Evolutionary conservation across 2,888 invertebrate species (phyloP).

Genomic region (Pterostichus niger): DNA sequence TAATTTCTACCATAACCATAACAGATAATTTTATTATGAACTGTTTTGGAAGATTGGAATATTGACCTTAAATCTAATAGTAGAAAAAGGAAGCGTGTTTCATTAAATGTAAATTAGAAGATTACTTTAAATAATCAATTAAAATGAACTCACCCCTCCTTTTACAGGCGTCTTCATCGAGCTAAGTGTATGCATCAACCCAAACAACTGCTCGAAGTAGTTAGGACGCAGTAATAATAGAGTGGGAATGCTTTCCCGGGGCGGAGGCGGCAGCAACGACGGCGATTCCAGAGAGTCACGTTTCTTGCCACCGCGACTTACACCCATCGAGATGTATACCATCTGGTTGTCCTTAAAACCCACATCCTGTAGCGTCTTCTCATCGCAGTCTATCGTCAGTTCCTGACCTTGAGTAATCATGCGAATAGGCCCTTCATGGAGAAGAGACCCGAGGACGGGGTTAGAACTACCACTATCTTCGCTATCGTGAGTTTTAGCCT

Average conservation of each 20-base stretch:
- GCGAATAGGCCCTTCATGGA: constrained; percentile 91
- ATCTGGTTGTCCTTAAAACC: constrained; percentile 95
- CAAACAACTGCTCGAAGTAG: constrained; percentile 95
- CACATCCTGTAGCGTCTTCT: constrained; percentile 93
- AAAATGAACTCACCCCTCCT: constrained; percentile 79
- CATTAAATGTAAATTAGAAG: no score
- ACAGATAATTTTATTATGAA: no score
- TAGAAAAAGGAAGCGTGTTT: no score
- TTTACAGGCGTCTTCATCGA: constrained; percentile 90
- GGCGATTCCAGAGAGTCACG: constrained; percentile 89
- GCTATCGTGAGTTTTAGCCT: constrained; percentile 72
- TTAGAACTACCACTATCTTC: constrained; percentile 73
- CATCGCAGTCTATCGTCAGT: constrained; percentile 94
- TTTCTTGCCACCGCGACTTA: constrained; percentile 79
- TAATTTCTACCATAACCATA: no score
- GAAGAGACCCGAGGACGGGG: constrained; percentile 83
- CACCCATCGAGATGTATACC: constrained; percentile 94
- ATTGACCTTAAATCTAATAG: no score
- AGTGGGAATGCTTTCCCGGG: constrained; percentile 91
- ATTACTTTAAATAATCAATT: not conserved
- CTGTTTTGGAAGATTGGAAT: no score
- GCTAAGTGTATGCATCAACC: constrained; percentile 93
- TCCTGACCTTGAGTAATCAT: constrained; percentile 97
- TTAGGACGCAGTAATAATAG: constrained; percentile 90
- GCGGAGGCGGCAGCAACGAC: constrained; percentile 91